Evolutionary conservation across 2,113 vertebrate species (phyloP), one percentile per base, ranked within the genome.

Genomic region (Ageneiosus marmoratus): DNA sequence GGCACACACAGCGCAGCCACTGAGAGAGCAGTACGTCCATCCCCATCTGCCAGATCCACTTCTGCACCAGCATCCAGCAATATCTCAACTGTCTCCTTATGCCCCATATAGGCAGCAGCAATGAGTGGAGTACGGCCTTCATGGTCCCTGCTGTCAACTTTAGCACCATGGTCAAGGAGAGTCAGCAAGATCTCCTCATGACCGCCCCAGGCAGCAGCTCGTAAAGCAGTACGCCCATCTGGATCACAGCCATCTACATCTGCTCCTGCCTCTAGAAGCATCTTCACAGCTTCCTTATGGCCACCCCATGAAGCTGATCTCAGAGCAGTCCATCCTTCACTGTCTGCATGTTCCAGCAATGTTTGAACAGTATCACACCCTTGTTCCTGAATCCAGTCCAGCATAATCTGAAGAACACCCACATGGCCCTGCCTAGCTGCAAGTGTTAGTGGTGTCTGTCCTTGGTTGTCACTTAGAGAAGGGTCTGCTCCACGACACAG

Each of bases 81-180:
- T 29, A 94, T 88, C 75, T 92, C 93, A 13, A 94, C 91, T 11
- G 91, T 89, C 70, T 94, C 89, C 2, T 89, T 87, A 55, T 96
- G 94, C 22, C 95, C 95, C 95, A 96, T 95, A 62, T 94, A 95
- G 29, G 94, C 93, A 5, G 95, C 94, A 0, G 94, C 94, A 10
- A 95, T 95, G 8, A 95, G 91, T 0, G 95, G 93, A 0, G 94
- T 96, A 41, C 94, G 90, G 0, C 94, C 95, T 22, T 95, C 93
- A 1, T 88, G 77, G 77, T 96, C 95, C 1, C 91, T 89, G 76
- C 86, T 91, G 83, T 95, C 89, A 15, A 94, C 90, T 20, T 88
- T 84, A 0, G 93, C 94, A 12, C 93, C 92, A 7, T 92, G 90
- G 55, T 88, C 81, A 32, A 95, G 79, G 2, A 96, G 79, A 1